Evolutionary conservation across 2,797 vertebrate species (phyloP).

Genomic region (Eupleurogrammus muticus): DNA sequence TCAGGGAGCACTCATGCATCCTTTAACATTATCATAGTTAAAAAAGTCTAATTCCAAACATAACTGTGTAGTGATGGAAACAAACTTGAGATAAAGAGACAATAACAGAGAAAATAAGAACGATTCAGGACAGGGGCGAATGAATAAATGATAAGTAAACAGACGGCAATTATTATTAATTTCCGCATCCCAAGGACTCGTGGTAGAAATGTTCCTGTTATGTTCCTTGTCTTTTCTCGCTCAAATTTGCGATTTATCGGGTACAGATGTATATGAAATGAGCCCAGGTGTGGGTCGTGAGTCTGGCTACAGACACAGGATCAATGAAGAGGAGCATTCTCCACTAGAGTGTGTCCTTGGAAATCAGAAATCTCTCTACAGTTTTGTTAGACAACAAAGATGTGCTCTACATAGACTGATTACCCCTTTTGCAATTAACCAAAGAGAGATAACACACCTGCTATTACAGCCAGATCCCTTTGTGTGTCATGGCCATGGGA

Average conservation of each 20-base stretch:
- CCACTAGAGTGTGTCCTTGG: neutral
- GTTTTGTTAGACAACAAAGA: neutral
- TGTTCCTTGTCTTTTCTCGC: too few species aligned
- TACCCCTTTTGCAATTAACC: conserved; percentile 62
- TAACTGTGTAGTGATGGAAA: conserved; percentile 30
- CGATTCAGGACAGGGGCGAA: conserved; percentile 36
- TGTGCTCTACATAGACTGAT: neutral
- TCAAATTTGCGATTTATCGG: too few species aligned
- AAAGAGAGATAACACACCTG: conserved; percentile 85
- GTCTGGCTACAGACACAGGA: too few species aligned
- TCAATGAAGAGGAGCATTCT: too few species aligned
- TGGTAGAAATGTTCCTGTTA: too few species aligned
- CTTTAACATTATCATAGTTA: conserved; percentile 10
- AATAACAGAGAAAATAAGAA: conserved; percentile 4
- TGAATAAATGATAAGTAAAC: conserved; percentile 55
- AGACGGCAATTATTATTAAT: conserved; percentile 35
- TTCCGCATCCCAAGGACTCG: too few species aligned
- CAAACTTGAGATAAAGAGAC: conserved; percentile 2
- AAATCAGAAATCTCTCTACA: neutral
- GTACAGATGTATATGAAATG: too few species aligned
- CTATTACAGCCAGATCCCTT: conserved; percentile 92
- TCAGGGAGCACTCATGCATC: conserved; percentile 1
- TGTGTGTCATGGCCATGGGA: conserved; percentile 85
- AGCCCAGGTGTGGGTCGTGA: too few species aligned
- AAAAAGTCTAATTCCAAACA: conserved; percentile 20